phyloP scores from a whole-genome alignment of 2,888 invertebrate genomes.

The Agrotis clavis region DNA sequence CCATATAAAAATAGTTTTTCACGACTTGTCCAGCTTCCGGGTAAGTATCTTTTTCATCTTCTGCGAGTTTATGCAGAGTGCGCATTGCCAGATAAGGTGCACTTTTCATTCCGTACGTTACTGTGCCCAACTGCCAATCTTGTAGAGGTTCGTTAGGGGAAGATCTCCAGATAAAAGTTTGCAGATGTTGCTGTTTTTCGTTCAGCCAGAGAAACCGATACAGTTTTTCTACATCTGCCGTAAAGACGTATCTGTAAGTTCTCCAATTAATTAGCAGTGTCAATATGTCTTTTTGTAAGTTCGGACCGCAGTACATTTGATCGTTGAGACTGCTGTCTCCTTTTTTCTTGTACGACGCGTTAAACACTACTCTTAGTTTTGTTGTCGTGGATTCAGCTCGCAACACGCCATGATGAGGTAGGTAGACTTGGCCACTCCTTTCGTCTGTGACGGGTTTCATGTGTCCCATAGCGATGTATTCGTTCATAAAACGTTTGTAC shows the following conservation, averaged over 20 bases:
- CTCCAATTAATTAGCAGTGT: conserved; percentile 17
- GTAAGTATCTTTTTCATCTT: conserved; percentile 5
- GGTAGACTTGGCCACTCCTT: conserved; percentile 8
- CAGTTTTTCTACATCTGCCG: conserved; percentile 10
- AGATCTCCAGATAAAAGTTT: conserved; percentile 17
- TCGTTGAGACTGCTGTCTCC: conserved; percentile 12
- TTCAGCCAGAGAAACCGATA: conserved; percentile 16
- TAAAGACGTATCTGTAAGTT: conserved; percentile 13
- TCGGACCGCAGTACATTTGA: conserved; percentile 7
- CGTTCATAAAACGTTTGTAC: conserved; percentile 12
- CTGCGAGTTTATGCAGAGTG: conserved; percentile 6
- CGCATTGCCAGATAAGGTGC: conserved; percentile 9
- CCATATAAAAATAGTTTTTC: neutral
- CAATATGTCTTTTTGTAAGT: conserved; percentile 14
- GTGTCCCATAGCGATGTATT: conserved; percentile 24
- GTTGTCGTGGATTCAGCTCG: conserved; percentile 5
- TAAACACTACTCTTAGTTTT: conserved; percentile 1
- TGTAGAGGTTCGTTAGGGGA: conserved; percentile 7
- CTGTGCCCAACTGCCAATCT: conserved; percentile 7
- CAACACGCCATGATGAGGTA: conserved; percentile 21
- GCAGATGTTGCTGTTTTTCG: conserved; percentile 24
- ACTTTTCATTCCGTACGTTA: conserved; percentile 11
- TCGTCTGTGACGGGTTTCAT: conserved; percentile 13
- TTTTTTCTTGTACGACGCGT: conserved; percentile 6
- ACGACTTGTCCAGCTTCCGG: neutral